Base-by-base conservation (phyloP, 2,888 invertebrate genomes). In the Galerucella calmariensis region DNA sequence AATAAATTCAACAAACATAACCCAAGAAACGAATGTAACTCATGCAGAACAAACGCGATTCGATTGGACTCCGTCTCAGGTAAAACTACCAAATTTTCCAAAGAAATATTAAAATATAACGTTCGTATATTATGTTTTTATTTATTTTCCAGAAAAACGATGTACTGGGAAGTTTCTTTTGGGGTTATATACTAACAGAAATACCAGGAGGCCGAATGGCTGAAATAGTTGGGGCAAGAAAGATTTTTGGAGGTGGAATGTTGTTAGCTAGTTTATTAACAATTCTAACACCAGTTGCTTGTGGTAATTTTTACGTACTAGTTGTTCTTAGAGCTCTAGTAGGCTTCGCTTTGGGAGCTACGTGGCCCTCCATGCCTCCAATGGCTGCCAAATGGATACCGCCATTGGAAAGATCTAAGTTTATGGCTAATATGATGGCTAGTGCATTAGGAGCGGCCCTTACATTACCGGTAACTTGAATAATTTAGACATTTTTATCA, bases 351-450 rank as follows among this genome's bases (percentile, higher is more conserved):
- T 81, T 91, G 90, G 95, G 96, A 67, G 96, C 95, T 14, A 95
- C 96, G 10, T 98, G 97, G 94, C 98, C 98, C 0, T 95, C 97
- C 8, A 96, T 97, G 84, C 95, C 96, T 75, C 95, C 96, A 5
- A 93, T 98, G 91, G 96, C 96, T 56, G 95, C 97, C 9, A 93
- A 94, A 78, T 98, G 98, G 98, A 95, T 97, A 75, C 97, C 97
- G 9, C 97, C 97, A 12, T 91, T 94, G 90, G 97, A 98, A 86
- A 91, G 97, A 79, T 95, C 96, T 61, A 96, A 96, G 87, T 95
- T 98, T 87, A 95, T 97, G 87, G 94, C 97, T 10, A 94, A 96
- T 83, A 95, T 96, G 94, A 95, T 95, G 94, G 95, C 97, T 10
- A 95, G 96, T 27, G 95, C 96, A 9, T 89, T 98, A 81, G 98